Base-by-base conservation (phyloP, 2,113 vertebrate species). In the Saccopteryx leptura region DNA sequence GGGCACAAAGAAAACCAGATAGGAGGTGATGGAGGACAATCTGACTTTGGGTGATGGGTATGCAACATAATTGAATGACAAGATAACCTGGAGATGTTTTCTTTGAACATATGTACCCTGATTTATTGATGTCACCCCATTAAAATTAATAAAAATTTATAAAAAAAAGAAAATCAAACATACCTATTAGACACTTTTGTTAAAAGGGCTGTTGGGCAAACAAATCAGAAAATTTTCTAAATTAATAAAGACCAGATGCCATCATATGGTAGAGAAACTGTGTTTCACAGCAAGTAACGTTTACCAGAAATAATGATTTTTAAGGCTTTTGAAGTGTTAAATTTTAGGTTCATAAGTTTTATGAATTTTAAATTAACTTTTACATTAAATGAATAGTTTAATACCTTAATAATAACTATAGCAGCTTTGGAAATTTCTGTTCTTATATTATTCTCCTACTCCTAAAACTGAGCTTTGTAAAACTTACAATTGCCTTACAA, bases 381-480 rank as follows among this genome's bases (percentile, higher is more conserved):
- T 21, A 71, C 39, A 69, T 80, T 87, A 19, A 84, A 58, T 68
- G 63, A 82, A 69, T 65, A 61, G 33, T 52, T 65, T 28, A 72
- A 83, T 52, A 65, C 1, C 4, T 79, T 72, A 85, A 26, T 2
- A 91, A 66, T 83, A 92, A 83, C n/a, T 60, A 1, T 17, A 63
- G 14, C 56, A 85, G 33, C 56, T 65, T 66, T 78, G 28, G 9
- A 92, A 85, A 92, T 13, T 58, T 60, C 13, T 82, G 50, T 78
- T 89, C 74, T 54, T 79, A 23, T 60, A 93, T 94, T 12, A 89
- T 31, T 92, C 24, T 80, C 26, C 24, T 86, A 28, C 24, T 63
- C 60, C 19, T 54, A 74, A 96, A 97, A 79, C 58, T 56, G 78
- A 58, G 5, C 14, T 72, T 94, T 19, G 15, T 54, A 63, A 92